A percentile compares a stretch with the other conserved stretches of the same genome.
phyloP scores from a whole-genome alignment of 2,113 vertebrate genomes.

The Otus sunia region DNA sequence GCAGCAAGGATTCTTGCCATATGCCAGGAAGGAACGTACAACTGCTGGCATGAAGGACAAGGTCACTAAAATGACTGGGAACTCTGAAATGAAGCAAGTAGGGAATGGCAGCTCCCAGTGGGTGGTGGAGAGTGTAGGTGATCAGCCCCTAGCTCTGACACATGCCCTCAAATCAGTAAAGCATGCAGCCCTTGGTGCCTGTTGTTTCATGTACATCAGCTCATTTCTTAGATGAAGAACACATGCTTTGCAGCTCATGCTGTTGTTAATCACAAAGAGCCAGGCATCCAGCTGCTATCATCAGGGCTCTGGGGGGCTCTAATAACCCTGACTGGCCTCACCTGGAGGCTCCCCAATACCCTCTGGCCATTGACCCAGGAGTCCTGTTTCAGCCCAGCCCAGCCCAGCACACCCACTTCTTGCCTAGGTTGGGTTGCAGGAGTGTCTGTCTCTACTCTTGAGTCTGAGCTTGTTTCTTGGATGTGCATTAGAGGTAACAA shows the following conservation, averaged over 20 bases:
- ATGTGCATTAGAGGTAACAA: neutral
- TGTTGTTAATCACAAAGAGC: neutral
- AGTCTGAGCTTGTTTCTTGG: neutral
- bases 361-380: neutral
- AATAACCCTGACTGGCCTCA: neutral
- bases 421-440: rapidly evolving
- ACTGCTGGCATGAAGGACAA: neutral
- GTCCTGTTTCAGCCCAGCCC: neutral
- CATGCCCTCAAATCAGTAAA: neutral
- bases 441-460: rapidly evolving
- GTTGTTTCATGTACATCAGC: neutral
- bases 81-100: neutral
- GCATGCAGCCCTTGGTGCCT: neutral
- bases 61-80: neutral
- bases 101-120: neutral
- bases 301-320: neutral
- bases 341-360: neutral
- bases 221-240: neutral
- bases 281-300: neutral
- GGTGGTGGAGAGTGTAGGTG: neutral
- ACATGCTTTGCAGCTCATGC: neutral
- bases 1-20: neutral
- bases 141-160: neutral
- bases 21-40: neutral
- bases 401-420: neutral